A percentile compares a stretch with the other conserved stretches of the same genome.
Evolutionary conservation across 2,888 invertebrate genomes (phyloP).

Genomic region (Lottia gigantea): DNA sequence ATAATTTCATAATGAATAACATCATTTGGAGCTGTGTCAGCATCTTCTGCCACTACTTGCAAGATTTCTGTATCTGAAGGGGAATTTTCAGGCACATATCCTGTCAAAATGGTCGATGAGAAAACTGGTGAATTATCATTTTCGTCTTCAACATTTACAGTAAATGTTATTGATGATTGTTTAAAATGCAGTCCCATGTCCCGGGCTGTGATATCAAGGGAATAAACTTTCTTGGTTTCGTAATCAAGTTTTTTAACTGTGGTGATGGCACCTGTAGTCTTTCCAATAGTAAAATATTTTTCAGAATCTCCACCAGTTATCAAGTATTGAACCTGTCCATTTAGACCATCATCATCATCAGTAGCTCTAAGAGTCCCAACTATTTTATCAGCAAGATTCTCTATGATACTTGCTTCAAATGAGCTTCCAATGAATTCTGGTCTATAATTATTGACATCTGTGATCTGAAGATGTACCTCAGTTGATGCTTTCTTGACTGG

Average conservation of each 20-base stretch:
- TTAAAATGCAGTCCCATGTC: slow-evolving; percentile 86
- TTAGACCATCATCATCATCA: slow-evolving; percentile 88
- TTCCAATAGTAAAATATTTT: slow-evolving; percentile 83
- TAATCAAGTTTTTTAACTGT: slow-evolving; percentile 86
- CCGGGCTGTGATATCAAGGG: slow-evolving; percentile 85
- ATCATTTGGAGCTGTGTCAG: slow-evolving; percentile 88
- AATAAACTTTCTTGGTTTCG: slow-evolving; percentile 85
- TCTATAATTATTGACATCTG: slow-evolving; percentile 83
- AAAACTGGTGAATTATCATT: slow-evolving; percentile 89
- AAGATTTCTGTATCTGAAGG: slow-evolving; percentile 76
- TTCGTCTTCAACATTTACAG: slow-evolving; percentile 88
- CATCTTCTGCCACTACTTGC: slow-evolving; percentile 81
- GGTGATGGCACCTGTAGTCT: slow-evolving; percentile 81
- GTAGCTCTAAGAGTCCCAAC: slow-evolving; percentile 84
- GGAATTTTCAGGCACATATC: slow-evolving; percentile 85
- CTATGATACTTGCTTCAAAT: slow-evolving; percentile 90
- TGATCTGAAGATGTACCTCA: slow-evolving; percentile 71
- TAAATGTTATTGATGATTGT: slow-evolving; percentile 82
- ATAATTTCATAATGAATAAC: slow-evolving; percentile 85
- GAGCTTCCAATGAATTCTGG: slow-evolving; percentile 83
- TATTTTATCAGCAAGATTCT: slow-evolving; percentile 89
- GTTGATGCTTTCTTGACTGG: slow-evolving; percentile 86
- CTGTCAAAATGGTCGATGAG: slow-evolving; percentile 80
- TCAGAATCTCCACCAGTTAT: slow-evolving; percentile 77
- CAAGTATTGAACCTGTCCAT: slow-evolving; percentile 84